Base-by-base conservation (phyloP, 2,113 vertebrate genomes). In the Mustela nigripes region DNA sequence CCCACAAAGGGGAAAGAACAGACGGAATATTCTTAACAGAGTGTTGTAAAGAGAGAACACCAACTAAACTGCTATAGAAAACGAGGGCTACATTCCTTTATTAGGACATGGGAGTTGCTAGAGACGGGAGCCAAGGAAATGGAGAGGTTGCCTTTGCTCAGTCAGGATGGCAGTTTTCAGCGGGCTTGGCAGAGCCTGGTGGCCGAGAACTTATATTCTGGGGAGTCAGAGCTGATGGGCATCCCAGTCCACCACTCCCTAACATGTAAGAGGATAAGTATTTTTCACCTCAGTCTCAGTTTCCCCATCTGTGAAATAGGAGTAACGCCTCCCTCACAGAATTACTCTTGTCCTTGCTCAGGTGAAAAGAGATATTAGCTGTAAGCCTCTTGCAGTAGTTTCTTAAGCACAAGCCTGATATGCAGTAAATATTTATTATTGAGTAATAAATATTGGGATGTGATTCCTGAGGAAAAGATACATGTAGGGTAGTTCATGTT, bases 1-100 rank as follows among this genome's bases (percentile, higher is more conserved):
- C 96, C 96, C 1, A 0, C 0, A 67, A 96, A 96, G 63, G 69
- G 69, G 88, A 67, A 91, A 39, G 88, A 97, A 93, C 97, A 98
- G 96, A 97, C 94, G 96, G 97, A 94, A 86, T 78, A 58, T 76
- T 91, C 81, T 86, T 96, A 95, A 96, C 95, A 97, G 85, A 97
- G 95, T 91, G 60, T 48, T 94, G 19, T 92, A 85, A 95, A 80
- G 90, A 96, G 65, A 95, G 96, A 97, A 95, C 53, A 71, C 87
- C 95, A 95, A 69, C 91, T 73, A 90, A 97, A 85, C 11, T 85
- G 94, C 95, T 79, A 58, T 58, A 36, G 56, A 58, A 95, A 91
- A 62, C 39, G 69, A 97, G 97, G n/a, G 95, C 93, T 92, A 86
- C 80, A 71, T 89, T 96, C 94, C 50, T 93, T 93, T 81, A 81